Evolutionary conservation across 2,888 invertebrate species (phyloP), one percentile per base, ranked within the genome.

Genomic region (Blera fallax): DNA sequence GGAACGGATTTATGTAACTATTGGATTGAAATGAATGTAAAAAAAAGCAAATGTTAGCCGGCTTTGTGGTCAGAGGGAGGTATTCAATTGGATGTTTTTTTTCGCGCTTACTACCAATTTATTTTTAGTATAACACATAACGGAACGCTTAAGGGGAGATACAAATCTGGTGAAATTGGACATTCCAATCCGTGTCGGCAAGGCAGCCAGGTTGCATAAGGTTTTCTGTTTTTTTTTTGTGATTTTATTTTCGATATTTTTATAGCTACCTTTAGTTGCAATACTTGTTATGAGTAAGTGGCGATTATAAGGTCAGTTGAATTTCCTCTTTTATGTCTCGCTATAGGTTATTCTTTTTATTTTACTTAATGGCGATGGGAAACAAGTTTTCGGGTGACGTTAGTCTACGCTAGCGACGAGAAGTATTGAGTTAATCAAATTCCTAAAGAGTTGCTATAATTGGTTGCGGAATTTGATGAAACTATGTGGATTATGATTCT

Each of bases 301-400:
- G 58, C 60, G 40, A 77, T 32, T 77, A 72, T 78, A 79, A 79
- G 79, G 79, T 79, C 64, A 79, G 62, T 73, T 79, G 79, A 79
- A 73, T 79, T 72, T 79, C 79, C 48, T 79, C 72, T 79, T 72
- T 78, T 24, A 8, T 40, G 29, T 32, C 37, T 48, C 5, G 10
- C 34, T 56, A 16, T 56, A 34, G 34, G 56, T 54, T 43, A 24
- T 24, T 24, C 24, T 24, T 4, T 24, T n/a, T n/a, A n/a, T n/a
- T 24, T 3, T 24, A 11, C n/a, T 40, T 40, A 14, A 14, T 40
- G 11, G 29, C 50, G 11, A 16, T n/a, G 16, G 14, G 10, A 54
- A 58, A 77, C 76, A 50, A 50, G 76, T 77, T 76, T 77, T 18
- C n/a, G 16, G 5, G 14, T n/a, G 24, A 37, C n/a, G 40, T 10